Base-by-base conservation (phyloP, 2,113 vertebrate species). In the Acanthochromis polyacanthus region DNA sequence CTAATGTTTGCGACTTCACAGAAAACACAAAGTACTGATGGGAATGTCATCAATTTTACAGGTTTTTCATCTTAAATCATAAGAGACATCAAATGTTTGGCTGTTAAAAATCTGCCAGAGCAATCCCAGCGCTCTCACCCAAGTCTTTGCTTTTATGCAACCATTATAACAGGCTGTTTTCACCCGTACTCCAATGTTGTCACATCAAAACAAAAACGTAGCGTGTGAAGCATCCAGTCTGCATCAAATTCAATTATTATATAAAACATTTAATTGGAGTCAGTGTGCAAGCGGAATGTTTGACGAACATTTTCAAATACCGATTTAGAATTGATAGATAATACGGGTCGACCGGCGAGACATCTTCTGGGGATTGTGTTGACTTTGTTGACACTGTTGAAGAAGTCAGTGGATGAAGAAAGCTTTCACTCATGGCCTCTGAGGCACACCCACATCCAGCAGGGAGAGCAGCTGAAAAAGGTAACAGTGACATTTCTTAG, bases 401-500 rank as follows among this genome's bases (percentile, higher is more conserved):
- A 63, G 53, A 64, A 30, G 30, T 66, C 76, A 51, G 65, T 51
- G 17, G 38, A 59, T 22, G 45, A 63, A 3, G 57, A 64, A 46
- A 67, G 46, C 14, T 68, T 15, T 62, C 48, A 3, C 23, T n/a
- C 0, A 4, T 14, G 30, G 69, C 55, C 10, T 63, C n/a, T 15
- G 57, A 55, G 72, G 51, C 82, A 83, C 84, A 81, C 82, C 87
- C 73, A 63, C 23, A 52, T 61, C 59, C 51, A 3, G 48, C 19
- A 20, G 75, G 56, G 63, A 79, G 62, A 63, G 52, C 28, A 48
- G 48, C 68, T 78, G 46, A 38, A 58, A 69, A 71, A 76, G 57
- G 53, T 79, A 65, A 51, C 60, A 68, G 71, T 71, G 75, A 81
- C 75, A 85, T 74, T 84, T 85, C 20, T 75, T 55, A 58, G 20